phyloP scores from a whole-genome alignment of 2,113 vertebrate species.

The Chiloscyllium plagiosum region DNA sequence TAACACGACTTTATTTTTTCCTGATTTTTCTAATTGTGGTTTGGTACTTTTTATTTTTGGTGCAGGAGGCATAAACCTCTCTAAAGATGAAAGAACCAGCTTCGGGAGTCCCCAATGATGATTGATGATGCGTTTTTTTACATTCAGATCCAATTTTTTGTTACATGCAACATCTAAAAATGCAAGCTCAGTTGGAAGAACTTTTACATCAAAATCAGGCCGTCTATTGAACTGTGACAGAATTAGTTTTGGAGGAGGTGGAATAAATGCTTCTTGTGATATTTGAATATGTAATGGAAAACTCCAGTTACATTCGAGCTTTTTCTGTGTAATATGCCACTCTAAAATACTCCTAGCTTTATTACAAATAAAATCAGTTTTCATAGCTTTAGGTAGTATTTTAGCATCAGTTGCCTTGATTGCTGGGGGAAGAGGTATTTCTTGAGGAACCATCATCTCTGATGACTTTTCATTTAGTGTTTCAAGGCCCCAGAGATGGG shows the following conservation, averaged over 20 bases:
- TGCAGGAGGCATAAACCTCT: background rate
- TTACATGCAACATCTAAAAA: background rate
- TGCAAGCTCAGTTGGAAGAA: background rate
- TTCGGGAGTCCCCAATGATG: background rate
- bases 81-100: background rate
- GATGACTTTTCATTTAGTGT: background rate
- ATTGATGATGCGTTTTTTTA: constrained; percentile 23
- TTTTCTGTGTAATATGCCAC: constrained; percentile 12
- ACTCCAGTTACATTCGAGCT: background rate
- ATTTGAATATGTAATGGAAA: background rate
- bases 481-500: background rate
- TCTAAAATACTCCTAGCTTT: background rate
- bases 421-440: background rate
- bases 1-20: background rate
- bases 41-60: background rate
- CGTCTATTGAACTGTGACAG: background rate
- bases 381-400: background rate
- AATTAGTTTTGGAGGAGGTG: constrained; percentile 29
- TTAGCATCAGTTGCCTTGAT: background rate
- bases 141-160: constrained; percentile 20
- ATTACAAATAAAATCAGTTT: background rate
- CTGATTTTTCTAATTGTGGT: constrained; percentile 2
- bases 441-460: background rate
- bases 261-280: constrained; percentile 25
- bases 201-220: background rate